Evolutionary conservation across 1,140 invertebrate genomes (phyloP).

Genomic region (Scaptomyza hsui): DNA sequence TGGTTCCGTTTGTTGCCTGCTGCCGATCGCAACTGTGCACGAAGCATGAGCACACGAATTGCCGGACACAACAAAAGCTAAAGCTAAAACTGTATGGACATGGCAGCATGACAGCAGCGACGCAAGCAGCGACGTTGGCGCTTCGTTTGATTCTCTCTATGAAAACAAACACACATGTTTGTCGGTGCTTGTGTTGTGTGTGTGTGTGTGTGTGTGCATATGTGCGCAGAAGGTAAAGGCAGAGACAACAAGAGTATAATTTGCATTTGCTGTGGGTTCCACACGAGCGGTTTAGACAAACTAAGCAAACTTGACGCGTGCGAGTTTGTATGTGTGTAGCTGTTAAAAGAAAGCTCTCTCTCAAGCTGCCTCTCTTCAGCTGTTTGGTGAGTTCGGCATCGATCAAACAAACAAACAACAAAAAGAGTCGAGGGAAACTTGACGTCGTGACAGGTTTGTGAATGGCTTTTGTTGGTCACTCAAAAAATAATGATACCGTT

Average conservation of each 20-base stretch:
- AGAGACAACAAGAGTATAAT: slow-evolving; percentile 34
- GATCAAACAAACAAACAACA: slow-evolving; percentile 5
- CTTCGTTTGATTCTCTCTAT: slow-evolving; percentile 19
- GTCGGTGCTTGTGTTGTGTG: neutral
- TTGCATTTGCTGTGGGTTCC: slow-evolving; percentile 42
- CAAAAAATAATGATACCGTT: neutral
- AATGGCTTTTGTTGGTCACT: slow-evolving; percentile 28
- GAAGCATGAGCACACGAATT: slow-evolving; percentile 12
- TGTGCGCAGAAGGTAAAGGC: slow-evolving; percentile 24
- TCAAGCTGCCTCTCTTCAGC: slow-evolving; percentile 6
- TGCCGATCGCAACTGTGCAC: slow-evolving; percentile 44
- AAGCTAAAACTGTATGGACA: slow-evolving; percentile 23
- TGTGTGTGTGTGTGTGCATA: slow-evolving; percentile 13
- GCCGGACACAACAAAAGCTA: slow-evolving; percentile 27
- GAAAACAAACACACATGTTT: neutral
- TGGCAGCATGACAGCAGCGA: slow-evolving; percentile 1
- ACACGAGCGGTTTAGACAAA: slow-evolving; percentile 43
- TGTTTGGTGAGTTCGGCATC: slow-evolving; percentile 2
- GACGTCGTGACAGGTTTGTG: slow-evolving; percentile 44
- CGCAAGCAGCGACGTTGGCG: slow-evolving; percentile 13
- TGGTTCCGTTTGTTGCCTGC: slow-evolving; percentile 45
- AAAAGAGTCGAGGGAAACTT: neutral
- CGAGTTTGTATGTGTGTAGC: slow-evolving; percentile 1
- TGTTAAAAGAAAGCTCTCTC: slow-evolving; percentile 40
- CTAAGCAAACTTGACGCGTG: neutral